phyloP scores from a whole-genome alignment of 2,113 vertebrate species.

The Daboia siamensis region DNA sequence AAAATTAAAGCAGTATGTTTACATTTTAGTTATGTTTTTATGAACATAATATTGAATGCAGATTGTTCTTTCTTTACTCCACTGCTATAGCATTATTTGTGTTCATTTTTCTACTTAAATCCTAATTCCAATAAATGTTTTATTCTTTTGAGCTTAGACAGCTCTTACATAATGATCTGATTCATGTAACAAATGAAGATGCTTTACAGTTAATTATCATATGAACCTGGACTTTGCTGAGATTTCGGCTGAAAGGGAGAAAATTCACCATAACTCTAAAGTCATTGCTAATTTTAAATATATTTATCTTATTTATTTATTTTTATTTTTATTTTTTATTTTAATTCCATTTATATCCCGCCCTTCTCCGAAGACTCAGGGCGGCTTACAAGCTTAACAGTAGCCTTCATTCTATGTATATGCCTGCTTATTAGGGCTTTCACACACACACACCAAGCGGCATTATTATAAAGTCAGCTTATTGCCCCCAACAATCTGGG shows the following conservation, averaged over 20 bases:
- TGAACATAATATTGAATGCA: neutral
- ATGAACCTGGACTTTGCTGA: neutral
- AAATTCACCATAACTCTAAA: neutral
- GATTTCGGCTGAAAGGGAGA: neutral
- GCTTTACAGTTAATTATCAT: neutral
- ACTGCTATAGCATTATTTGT: neutral
- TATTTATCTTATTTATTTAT: too few relatives aligned
- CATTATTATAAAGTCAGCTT: too few relatives aligned
- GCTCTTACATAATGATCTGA: neutral
- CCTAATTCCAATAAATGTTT: neutral
- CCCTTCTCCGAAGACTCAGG: too few relatives aligned
- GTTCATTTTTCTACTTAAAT: neutral
- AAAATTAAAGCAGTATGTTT: neutral
- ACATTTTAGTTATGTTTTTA: neutral
- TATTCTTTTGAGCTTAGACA: neutral
- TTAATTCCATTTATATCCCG: too few relatives aligned
- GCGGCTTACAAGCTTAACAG: too few relatives aligned
- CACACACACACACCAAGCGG: too few relatives aligned
- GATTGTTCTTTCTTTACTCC: too few relatives aligned
- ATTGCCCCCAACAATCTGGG: too few relatives aligned
- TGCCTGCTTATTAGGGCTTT: too few relatives aligned
- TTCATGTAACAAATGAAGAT: neutral
- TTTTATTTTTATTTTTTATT: too few relatives aligned
- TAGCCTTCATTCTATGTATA: too few relatives aligned
- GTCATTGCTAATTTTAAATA: neutral